Conservation (phyloP, 2,113 vertebrate genomes). For the Macaca mulatta region DNA sequence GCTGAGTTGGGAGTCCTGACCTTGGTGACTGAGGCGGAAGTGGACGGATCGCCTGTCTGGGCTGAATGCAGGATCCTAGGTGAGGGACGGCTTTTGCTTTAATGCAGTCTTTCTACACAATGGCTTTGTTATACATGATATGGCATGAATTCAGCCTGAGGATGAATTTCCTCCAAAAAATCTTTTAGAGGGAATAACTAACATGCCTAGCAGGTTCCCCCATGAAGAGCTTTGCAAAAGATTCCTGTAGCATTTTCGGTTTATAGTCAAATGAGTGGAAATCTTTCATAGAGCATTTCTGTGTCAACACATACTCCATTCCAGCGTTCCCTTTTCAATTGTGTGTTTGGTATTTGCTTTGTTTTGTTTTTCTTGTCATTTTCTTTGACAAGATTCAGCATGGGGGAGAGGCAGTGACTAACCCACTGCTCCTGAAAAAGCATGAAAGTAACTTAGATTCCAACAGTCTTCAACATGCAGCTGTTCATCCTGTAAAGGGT, state of each 20-base stretch:
- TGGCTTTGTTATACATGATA: not conserved
- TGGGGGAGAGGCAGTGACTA: slow-evolving; percentile 42
- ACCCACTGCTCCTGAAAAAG: slow-evolving; percentile 30
- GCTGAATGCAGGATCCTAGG: accelerated
- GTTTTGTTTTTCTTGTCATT: slow-evolving; percentile 49
- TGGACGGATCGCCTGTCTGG: accelerated
- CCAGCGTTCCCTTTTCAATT: not conserved
- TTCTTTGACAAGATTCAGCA: slow-evolving; percentile 46
- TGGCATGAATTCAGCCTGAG: not conserved
- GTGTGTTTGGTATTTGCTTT: not conserved
- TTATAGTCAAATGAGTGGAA: not conserved
- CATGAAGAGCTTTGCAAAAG: not conserved
- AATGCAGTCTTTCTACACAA: not conserved
- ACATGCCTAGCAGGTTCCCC: not conserved
- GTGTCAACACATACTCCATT: not conserved
- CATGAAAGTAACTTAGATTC: slow-evolving; percentile 6
- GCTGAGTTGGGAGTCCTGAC: not conserved
- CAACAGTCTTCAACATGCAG: not conserved
- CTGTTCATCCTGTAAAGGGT: slow-evolving; percentile 16
- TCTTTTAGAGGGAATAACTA: not conserved
- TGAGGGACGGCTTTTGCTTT: not conserved
- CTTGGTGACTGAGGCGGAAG: not conserved
- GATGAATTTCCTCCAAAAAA: not conserved
- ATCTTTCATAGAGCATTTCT: not conserved
- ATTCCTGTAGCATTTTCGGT: not conserved